Evolutionary conservation across 53 echinoderm and acorn worm genomes (phyloP).

Genomic region (Stichopus horrens): DNA sequence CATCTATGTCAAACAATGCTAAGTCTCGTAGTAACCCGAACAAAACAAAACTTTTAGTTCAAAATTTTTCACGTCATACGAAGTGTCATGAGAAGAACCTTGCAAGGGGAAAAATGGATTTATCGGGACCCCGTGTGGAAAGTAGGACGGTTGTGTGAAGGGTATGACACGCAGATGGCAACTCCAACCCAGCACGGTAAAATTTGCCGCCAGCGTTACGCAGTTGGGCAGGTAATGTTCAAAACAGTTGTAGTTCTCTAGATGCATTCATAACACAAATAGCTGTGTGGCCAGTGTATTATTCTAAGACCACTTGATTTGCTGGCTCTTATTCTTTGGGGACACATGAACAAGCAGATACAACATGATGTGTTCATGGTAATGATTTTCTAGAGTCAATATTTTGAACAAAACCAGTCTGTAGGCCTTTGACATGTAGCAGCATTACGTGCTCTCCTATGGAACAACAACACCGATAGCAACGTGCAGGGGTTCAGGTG

Average conservation of each 20-base stretch:
- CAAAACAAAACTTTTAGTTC: neutral
- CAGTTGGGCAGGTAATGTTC: conserved; percentile 31
- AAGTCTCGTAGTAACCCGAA: conserved; percentile 7
- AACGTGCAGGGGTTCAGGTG: no score
- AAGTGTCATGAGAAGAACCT: conserved; percentile 15
- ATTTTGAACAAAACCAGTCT: no score
- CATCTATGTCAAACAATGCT: conserved; percentile 10
- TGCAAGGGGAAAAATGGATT: conserved; percentile 26
- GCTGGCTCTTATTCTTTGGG: conserved; percentile 11
- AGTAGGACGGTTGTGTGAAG: conserved; percentile 34
- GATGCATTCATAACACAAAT: neutral
- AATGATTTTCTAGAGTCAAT: no score
- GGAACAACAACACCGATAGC: no score
- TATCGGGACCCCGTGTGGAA: conserved; percentile 32
- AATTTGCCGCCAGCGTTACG: conserved; percentile 9
- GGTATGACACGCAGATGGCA: conserved; percentile 11
- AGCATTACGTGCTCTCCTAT: no score
- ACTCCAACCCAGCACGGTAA: conserved; percentile 1
- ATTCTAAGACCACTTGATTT: conserved; percentile 17
- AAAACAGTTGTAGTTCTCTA: neutral
- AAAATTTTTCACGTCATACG: neutral
- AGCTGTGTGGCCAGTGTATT: neutral
- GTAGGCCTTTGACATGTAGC: no score
- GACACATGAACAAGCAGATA: neutral
- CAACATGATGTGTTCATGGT: no score